Base-by-base conservation (phyloP, 2,797 vertebrate species). In the Gouania willdenowi region DNA sequence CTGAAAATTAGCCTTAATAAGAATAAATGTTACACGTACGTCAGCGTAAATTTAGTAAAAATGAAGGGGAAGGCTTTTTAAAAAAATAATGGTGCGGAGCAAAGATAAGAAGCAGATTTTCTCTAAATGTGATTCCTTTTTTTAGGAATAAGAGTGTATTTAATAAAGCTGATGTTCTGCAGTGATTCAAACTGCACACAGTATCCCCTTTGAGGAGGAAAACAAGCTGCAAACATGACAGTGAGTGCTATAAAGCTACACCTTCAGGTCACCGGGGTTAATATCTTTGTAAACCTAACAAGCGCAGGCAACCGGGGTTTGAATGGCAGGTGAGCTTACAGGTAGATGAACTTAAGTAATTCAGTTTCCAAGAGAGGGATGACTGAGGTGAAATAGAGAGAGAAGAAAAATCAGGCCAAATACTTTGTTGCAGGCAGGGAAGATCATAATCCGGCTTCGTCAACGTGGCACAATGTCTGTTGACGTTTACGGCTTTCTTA, bases 1-100 rank as follows among this genome's bases (percentile, higher is more conserved):
- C 24, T 34, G 42, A 45, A 71, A 75, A 70, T 37, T 57, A 68
- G 59, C 9, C 2, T 36, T 39, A 62, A 68, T 64, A 64, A 52
- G 44, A 71, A 62, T 59, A 32, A 71, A 75, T 57, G 53, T 20
- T 19, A n/a, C 3, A 28, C 40, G 42, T n/a, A 61, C 25, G 7
- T 64, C 25, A 52, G 55, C 47, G 16, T 47, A 44, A 49, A 48
- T 66, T 51, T 41, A 22, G 38, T 62, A 50, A 31, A 35, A 61
- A 52, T 0, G 6, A 35, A 41, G 41, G 59, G 31, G 7, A 36
- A 40, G 48, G 37, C 48, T 59, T 38, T 42, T n/a, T 57, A 57
- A 64, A 59, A 67, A 39, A 40, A 6, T 3, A 15, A 38, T 11
- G 5, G 34, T 49, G 50, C 27, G 9, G 26, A 54, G 21, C 8